Base-by-base conservation (phyloP, 2,113 vertebrate species). In the Helogale parvula region DNA sequence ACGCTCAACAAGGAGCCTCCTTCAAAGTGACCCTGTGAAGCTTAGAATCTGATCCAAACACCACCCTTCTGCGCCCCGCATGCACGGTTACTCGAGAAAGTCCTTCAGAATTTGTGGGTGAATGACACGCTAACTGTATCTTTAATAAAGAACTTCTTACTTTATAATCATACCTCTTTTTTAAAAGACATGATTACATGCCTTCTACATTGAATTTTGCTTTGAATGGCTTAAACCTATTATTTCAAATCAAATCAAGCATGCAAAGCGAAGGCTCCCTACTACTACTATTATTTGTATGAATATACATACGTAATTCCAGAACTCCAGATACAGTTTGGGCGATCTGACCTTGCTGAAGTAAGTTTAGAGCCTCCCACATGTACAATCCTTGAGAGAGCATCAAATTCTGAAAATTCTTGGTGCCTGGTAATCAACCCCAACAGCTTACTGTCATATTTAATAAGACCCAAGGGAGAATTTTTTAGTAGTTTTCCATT, bases 321-420 rank as follows among this genome's bases (percentile, higher is more conserved):
- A 90, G 47, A 93, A 76, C 2, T 29, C n/a, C 13, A 5, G 7
- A 8, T 9, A 7, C 1, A 84, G 11, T 19, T 12, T 31, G 11
- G 13, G 52, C 25, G 11, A 81, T 25, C 0, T 0, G 12, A 23
- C 7, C 63, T 93, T 65, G 19, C 38, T 33, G 54, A 8, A 69
- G 17, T 21, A 57, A 63, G 15, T 25, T 23, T 38, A 52, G 1
- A 77, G 21, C 25, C n/a, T 23, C 54, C n/a, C 50, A 50, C 38
- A 8, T 0, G 29, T 14, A 21, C 35, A 65, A 25, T 50, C 31
- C 27, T 11, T 7, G 8, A 63, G 33, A 9, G 33, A 19, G 0
- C 14, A 74, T n/a, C 68, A 65, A 63, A 52, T n/a, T 66, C 47
- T 65, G 15, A 88, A 72, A 66, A 76, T 72, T 8, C n/a, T 35